Evolutionary conservation across 2,113 vertebrate species (phyloP).

Genomic region (Melanerpes aurifrons): DNA sequence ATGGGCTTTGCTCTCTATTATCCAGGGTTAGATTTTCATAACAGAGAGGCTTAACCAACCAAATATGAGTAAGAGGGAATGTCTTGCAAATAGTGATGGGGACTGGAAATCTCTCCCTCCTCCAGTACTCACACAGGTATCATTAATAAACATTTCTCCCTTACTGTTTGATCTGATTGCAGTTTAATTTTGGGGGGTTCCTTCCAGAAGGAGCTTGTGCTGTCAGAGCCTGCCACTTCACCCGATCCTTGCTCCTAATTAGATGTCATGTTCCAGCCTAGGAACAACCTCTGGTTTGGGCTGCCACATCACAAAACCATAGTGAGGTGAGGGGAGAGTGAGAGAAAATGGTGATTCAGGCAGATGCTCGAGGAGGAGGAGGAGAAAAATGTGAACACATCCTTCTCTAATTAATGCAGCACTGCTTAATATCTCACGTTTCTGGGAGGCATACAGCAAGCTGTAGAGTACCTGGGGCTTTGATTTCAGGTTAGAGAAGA

Average conservation of each 20-base stretch:
- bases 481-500: background rate
- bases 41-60: background rate
- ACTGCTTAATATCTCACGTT: background rate
- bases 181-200: background rate
- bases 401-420: background rate
- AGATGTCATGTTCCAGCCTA: background rate
- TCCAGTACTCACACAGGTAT: background rate
- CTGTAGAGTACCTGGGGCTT: background rate
- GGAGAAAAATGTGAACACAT: background rate
- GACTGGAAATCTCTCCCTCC: background rate
- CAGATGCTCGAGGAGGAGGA: background rate
- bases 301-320: background rate
- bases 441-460: background rate
- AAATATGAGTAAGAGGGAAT: background rate
- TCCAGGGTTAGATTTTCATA: background rate
- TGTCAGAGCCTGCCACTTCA: background rate
- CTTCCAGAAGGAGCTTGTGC: background rate
- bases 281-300: background rate
- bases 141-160: background rate
- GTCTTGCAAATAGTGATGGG: background rate
- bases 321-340: background rate
- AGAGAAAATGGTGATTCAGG: background rate
- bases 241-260: background rate
- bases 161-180: background rate
- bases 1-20: background rate